Percentiles rank a stretch among this genome's conserved stretches.
These are phyloP conservation scores for Scomber scombrus DNA, from an alignment of 2,113 vertebrate genomes.

Conservation along the genomic window DNA sequence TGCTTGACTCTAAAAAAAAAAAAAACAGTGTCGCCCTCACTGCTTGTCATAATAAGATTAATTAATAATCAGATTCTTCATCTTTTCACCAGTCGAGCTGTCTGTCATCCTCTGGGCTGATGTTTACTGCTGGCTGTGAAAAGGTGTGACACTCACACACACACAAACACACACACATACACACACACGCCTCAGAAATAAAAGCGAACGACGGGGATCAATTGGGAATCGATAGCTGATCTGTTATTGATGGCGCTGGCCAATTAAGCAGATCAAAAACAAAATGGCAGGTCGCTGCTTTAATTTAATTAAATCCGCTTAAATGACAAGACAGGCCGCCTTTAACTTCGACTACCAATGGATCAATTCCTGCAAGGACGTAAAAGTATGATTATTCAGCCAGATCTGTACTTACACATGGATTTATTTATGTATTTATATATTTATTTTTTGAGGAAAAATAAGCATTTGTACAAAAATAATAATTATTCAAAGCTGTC, in stretches of 20 bases:
- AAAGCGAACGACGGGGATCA: not conserved
- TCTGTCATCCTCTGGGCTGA: not conserved
- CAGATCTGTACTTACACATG: not conserved
- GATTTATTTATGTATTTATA: not conserved
- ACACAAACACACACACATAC: too few species aligned
- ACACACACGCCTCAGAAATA: not conserved
- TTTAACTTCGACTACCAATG: not conserved
- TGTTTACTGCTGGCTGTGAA: constrained; percentile 15
- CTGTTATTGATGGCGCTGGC: constrained; percentile 18
- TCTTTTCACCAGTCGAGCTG: not conserved
- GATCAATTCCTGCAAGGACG: not conserved
- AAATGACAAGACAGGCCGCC: not conserved
- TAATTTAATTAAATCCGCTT: not conserved
- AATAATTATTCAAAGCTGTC: not conserved
- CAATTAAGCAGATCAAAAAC: constrained; percentile 15
- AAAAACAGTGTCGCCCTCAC: constrained; percentile 10
- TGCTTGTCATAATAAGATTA: constrained; percentile 9
- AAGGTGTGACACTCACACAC: not conserved
- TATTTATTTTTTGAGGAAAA: not conserved
- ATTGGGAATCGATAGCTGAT: constrained; percentile 32
- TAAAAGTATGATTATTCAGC: not conserved
- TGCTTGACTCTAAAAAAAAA: not conserved
- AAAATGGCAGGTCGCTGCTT: not conserved
- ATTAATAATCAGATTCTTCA: constrained; percentile 13
- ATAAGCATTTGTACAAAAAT: not conserved